phyloP scores from a whole-genome alignment of 2,888 invertebrate genomes.

The Tethea ocularis region DNA sequence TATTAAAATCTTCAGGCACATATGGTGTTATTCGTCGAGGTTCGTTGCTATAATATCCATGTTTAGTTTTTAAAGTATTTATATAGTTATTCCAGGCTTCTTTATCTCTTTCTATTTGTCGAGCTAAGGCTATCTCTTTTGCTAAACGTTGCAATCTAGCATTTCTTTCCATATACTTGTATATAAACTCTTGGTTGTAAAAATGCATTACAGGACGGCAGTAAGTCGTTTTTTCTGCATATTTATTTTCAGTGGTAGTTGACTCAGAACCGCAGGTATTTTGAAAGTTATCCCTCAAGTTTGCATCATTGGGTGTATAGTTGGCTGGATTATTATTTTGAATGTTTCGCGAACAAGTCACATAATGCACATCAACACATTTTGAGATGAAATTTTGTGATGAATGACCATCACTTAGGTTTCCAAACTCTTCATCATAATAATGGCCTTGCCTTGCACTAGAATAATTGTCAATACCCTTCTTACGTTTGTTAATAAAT shows the following conservation, averaged over 20 bases:
- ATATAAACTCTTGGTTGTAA: constrained; percentile 48
- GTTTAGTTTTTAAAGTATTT: constrained; percentile 59
- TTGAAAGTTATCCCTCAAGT: background rate
- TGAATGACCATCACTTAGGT: background rate
- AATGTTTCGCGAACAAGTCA: background rate
- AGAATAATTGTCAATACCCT: background rate
- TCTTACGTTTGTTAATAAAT: constrained; percentile 2
- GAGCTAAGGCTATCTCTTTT: constrained; percentile 44
- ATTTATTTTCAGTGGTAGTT: constrained; percentile 17
- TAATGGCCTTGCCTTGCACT: background rate
- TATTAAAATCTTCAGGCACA: constrained; percentile 22
- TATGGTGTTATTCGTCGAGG: constrained; percentile 17
- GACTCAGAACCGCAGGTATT: background rate
- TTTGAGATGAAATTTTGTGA: background rate
- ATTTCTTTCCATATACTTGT: constrained; percentile 55
- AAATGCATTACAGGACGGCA: constrained; percentile 47
- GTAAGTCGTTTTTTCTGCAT: constrained; percentile 54
- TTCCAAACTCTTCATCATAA: background rate
- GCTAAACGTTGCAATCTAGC: constrained; percentile 51
- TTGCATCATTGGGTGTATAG: background rate
- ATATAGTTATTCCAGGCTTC: constrained; percentile 66
- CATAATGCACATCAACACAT: background rate
- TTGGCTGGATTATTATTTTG: background rate
- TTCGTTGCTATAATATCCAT: constrained; percentile 28
- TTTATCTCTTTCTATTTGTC: constrained; percentile 55